Evolutionary conservation across 2,888 invertebrate genomes (phyloP), one percentile per base, ranked within the genome.

Genomic region (Alcis repandata): DNA sequence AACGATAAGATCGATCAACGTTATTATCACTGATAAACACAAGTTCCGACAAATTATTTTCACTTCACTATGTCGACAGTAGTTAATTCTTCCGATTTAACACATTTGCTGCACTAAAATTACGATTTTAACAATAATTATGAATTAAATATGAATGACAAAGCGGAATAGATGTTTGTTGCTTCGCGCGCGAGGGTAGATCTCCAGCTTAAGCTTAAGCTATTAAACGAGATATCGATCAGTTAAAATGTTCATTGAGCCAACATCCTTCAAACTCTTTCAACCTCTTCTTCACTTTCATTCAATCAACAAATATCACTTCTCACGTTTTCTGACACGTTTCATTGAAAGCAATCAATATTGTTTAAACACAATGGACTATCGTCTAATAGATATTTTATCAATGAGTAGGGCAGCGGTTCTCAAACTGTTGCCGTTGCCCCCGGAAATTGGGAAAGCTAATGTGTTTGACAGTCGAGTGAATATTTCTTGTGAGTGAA

Each of bases 321-420:
- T 57, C 56, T 61, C 60, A 60, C 57, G 46, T 51, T 57, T 51
- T 40, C 45, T 52, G 65, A 59, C 63, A 59, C 61, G 61, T 64
- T 48, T 48, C 49, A 59, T 54, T 58, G 48, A 54, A 64, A 43
- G 20, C 62, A 59, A 67, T 64, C 63, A 67, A 60, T 67, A 67
- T 54, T 51, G 41, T 64, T 59, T 32, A 57, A 58, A 67, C 59
- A 69, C 70, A 70, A 70, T 70, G 45, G 65, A n/a, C 38, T 48
- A 68, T 61, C 65, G 54, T 46, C 59, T 68, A 66, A 59, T 66
- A 70, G 67, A 66, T 70, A 58, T 70, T 68, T 61, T 63, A 68
- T 70, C 67, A 65, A 67, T 67, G 67, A 59, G 15, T 54, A 10
- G 52, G 40, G 0, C 60, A 46, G 46, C 13, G 65, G 40, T 61